A percentile compares a stretch with the other conserved stretches of the same genome.
phyloP scores from a whole-genome alignment of 2,888 invertebrate species.

The Ethmia dodecea region DNA sequence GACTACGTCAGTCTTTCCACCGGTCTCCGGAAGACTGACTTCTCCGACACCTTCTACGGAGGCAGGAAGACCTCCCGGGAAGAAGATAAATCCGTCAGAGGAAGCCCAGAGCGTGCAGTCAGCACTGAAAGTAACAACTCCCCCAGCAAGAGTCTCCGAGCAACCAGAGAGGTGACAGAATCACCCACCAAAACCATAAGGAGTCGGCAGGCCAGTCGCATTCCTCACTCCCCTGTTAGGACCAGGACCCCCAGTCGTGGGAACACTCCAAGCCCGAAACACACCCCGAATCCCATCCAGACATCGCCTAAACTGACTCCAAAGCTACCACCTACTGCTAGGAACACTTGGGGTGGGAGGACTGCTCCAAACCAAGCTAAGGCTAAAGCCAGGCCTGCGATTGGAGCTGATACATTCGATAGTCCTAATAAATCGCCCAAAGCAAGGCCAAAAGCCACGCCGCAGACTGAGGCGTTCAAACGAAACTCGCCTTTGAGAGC shows the following conservation, averaged over 20 bases:
- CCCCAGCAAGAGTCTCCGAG: slow-evolving; percentile 59
- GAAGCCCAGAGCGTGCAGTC: slow-evolving; percentile 63
- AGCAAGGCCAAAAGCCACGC: slow-evolving; percentile 46
- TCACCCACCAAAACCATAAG: slow-evolving; percentile 59
- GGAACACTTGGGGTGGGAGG: slow-evolving; percentile 88
- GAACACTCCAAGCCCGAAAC: slow-evolving; percentile 68
- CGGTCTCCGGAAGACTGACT: slow-evolving; percentile 84
- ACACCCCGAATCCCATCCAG: slow-evolving; percentile 44
- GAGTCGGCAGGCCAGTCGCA: slow-evolving; percentile 61
- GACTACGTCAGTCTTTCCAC: slow-evolving; percentile 82
- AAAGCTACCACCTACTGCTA: slow-evolving; percentile 64
- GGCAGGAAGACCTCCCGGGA: slow-evolving; percentile 65
- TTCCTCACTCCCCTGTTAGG: slow-evolving; percentile 67
- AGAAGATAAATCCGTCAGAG: slow-evolving; percentile 56
- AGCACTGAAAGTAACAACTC: slow-evolving; percentile 57
- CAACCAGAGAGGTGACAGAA: slow-evolving; percentile 51
- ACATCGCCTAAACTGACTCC: slow-evolving; percentile 64
- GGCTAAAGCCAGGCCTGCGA: slow-evolving; percentile 52
- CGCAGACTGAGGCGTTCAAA: slow-evolving; percentile 63
- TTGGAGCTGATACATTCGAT: slow-evolving; percentile 64
- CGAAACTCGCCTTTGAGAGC: slow-evolving; percentile 71
- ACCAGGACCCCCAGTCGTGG: slow-evolving; percentile 50
- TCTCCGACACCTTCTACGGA: slow-evolving; percentile 79
- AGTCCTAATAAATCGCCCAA: slow-evolving; percentile 81
- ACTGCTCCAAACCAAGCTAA: slow-evolving; percentile 59